phyloP scores from a whole-genome alignment of 2,888 invertebrate species.

The Himalopsyche japonica region DNA sequence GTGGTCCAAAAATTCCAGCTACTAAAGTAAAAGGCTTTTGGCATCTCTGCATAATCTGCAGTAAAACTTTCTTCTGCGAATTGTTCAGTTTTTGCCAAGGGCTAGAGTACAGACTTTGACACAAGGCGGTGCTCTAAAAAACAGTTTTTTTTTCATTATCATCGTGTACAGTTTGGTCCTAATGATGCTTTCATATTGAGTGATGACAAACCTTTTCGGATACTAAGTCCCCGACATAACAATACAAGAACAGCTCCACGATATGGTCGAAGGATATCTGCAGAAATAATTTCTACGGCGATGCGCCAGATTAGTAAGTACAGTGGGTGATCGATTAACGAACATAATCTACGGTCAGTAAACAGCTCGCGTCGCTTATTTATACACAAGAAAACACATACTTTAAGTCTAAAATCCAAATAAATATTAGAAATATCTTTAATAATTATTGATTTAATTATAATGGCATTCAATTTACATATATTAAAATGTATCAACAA shows the following conservation, averaged over 20 bases:
- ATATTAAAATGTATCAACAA: too few species aligned
- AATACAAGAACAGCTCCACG: conserved; percentile 32
- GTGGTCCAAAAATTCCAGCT: conserved; percentile 34
- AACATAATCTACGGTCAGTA: too few species aligned
- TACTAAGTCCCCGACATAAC: conserved; percentile 33
- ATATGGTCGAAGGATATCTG: conserved; percentile 36
- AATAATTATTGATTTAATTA: too few species aligned
- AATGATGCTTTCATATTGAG: background rate
- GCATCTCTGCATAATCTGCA: conserved; percentile 36
- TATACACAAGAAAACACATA: too few species aligned
- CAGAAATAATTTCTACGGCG: conserved; percentile 31
- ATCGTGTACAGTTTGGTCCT: too few species aligned
- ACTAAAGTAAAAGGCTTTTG: conserved; percentile 35
- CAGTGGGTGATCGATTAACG: too few species aligned
- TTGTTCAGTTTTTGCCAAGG: conserved; percentile 15
- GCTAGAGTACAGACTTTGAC: conserved; percentile 22
- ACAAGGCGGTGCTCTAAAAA: conserved; percentile 22
- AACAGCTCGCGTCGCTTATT: too few species aligned
- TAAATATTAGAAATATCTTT: too few species aligned
- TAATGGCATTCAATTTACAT: too few species aligned
- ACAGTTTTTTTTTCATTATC: background rate
- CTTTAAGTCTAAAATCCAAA: too few species aligned
- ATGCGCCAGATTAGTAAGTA: too few species aligned
- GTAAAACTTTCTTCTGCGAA: conserved; percentile 21
- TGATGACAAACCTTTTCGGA: conserved; percentile 26